Evolutionary conservation across 2,113 vertebrate genomes (phyloP).

Genomic region (Chauna torquata): DNA sequence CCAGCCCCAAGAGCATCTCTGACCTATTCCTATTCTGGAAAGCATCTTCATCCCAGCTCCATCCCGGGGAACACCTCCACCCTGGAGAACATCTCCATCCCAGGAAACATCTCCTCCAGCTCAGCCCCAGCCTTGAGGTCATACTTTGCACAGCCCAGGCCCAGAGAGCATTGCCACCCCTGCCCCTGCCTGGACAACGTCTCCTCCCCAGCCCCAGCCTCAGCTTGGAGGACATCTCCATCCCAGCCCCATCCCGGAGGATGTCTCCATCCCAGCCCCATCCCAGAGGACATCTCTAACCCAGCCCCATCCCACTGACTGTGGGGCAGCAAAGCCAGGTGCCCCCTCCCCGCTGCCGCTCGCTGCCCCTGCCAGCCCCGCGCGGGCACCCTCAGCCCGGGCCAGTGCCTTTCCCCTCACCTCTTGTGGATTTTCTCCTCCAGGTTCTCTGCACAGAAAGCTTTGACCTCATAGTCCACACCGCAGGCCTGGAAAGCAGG

Average conservation of each 20-base stretch:
- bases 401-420: constrained; percentile 55
- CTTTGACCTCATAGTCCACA: constrained; percentile 97
- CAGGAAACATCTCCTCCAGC: too few relatives aligned
- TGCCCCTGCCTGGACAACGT: background rate
- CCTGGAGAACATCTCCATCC: background rate
- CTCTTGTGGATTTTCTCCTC: constrained; percentile 98
- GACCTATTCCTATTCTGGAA: background rate
- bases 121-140: background rate
- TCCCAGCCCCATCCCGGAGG: background rate
- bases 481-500: constrained; percentile 86
- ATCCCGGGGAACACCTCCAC: background rate
- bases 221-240: background rate
- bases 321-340: background rate
- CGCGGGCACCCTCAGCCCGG: too few relatives aligned
- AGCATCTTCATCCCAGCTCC: background rate
- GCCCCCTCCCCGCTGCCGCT: background rate
- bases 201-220: too few relatives aligned
- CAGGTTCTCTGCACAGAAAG: constrained; percentile 91
- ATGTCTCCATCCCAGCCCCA: too few relatives aligned
- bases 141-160: background rate
- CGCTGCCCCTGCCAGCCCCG: background rate
- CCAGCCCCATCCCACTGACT: background rate
- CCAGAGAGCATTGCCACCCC: too few relatives aligned
- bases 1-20: background rate
- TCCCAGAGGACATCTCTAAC: background rate